Evolutionary conservation across 2,113 vertebrate genomes (phyloP).

Genomic region (Pseudonaja textilis): DNA sequence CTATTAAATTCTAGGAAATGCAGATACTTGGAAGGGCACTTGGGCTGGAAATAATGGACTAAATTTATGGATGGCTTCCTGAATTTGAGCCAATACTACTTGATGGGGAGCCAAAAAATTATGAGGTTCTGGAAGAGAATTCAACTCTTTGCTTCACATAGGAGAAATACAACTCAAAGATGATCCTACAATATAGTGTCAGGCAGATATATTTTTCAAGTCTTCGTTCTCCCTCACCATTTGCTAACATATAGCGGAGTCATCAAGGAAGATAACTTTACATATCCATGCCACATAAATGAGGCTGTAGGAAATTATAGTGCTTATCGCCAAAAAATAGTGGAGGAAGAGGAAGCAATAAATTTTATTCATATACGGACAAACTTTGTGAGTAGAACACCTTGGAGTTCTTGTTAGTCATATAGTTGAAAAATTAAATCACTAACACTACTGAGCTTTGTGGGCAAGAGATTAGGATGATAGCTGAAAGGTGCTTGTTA

Average conservation of each 20-base stretch:
- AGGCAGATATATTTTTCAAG: neutral
- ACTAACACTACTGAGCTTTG: neutral
- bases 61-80: neutral
- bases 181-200: neutral
- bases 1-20: neutral
- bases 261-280: neutral
- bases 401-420: neutral
- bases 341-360: neutral
- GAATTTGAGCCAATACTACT: neutral
- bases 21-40: neutral
- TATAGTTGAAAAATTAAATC: neutral
- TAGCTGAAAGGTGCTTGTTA: neutral
- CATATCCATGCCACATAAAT: neutral
- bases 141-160: neutral
- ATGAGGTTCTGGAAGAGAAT: neutral
- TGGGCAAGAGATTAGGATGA: neutral
- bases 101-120: neutral
- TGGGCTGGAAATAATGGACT: neutral
- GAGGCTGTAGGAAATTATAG: neutral
- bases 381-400: neutral
- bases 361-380: neutral
- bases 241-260: neutral
- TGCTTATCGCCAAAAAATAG: neutral
- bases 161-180: neutral
- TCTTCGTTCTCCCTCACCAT: neutral